A percentile compares a stretch with the other conserved stretches of the same genome.
These are phyloP conservation scores for Manacus vitellinus DNA, from an alignment of 2,113 vertebrate species.

Conservation along the genomic window DNA sequence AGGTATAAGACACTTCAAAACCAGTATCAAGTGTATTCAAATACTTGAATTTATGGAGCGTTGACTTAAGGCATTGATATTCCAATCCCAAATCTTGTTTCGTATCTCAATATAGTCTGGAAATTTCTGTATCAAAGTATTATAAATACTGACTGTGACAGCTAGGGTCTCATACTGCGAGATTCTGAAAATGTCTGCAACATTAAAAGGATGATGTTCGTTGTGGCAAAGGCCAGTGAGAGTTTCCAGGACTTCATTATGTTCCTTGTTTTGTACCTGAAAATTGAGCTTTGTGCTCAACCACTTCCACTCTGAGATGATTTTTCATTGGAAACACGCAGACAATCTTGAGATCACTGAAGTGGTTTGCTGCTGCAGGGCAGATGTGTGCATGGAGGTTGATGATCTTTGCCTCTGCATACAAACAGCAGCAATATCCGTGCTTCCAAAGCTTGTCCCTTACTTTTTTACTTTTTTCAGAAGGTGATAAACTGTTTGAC, in stretches of 20 bases:
- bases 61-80: not conserved
- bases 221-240: not conserved
- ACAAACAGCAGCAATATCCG: not conserved
- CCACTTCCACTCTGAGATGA: not conserved
- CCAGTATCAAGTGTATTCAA: not conserved
- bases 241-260: not conserved
- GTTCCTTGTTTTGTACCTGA: not conserved
- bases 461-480: not conserved
- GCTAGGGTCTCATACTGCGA: not conserved
- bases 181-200: not conserved
- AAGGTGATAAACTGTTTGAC: not conserved
- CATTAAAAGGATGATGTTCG: not conserved
- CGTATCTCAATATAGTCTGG: not conserved
- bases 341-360: not conserved
- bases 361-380: not conserved
- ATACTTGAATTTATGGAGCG: rapidly evolving
- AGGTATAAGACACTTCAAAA: not conserved
- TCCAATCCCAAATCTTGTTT: not conserved
- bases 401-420: not conserved
- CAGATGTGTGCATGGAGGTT: not conserved
- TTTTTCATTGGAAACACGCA: not conserved
- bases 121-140: not conserved
- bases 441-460: not conserved
- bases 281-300: not conserved
- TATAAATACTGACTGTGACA: not conserved